Base-by-base conservation (phyloP, 2,797 vertebrate species). In the Pachyuromys duprasi region DNA sequence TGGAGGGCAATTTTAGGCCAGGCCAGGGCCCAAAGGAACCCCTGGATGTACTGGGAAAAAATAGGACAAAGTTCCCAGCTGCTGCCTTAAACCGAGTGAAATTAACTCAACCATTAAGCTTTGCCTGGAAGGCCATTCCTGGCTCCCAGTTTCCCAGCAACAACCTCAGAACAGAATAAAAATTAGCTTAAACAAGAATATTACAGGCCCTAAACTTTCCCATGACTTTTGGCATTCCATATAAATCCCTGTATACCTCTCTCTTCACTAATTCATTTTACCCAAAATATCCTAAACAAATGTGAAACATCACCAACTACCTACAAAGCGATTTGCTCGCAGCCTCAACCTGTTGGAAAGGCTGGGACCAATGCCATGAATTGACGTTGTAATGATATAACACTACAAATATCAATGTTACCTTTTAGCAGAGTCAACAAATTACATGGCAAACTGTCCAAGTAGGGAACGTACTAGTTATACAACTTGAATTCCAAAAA, bases 171-270 rank as follows among this genome's bases (percentile, higher is more conserved):
- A 88, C 13, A 74, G 36, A 18, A 90, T 8, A 8, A 91, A 91
- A 87, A 86, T 45, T 81, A 89, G 82, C 4, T 84, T 76, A 92
- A 91, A 70, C 24, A 78, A 63, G 55, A 93, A 93, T 82, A 33
- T 60, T 65, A 89, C 55, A 91, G 33, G 17, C 28, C 39, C 26
- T 83, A 49, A 72, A 36, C 28, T 78, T 26, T 24, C 86, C 53
- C 82, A 33, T 67, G n/a, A 87, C 39, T 76, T 94, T 90, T 65
- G 39, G 14, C 89, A 93, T 82, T 81, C 31, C 18, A 36, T 18
- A 9, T 26, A 89, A 80, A 87, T 74, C 86, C 80, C 55, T 39
- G 39, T 22, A 53, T 36, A 84, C 70, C 22, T 92, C 70, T 86
- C 57, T 86, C 53, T 62, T 89, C 62, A 72, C n/a, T 75, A 39